Conservation (phyloP, 2,888 invertebrate species). For the Coenonympha glycerion region DNA sequence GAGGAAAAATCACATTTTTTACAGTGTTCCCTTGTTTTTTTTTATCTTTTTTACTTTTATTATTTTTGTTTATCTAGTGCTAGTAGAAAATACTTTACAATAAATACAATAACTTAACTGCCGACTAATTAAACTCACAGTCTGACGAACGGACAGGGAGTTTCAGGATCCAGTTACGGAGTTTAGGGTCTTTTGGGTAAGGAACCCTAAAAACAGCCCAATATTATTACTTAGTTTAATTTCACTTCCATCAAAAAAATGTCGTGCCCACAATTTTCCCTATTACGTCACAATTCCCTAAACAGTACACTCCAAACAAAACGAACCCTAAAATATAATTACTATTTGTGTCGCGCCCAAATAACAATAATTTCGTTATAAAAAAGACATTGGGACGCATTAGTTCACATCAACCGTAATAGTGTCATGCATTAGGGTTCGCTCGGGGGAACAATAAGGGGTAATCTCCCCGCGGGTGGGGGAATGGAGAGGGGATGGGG, state of each 20-base stretch:
- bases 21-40: too few relatives aligned
- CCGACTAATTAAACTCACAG: too few relatives aligned
- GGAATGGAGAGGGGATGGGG: slow-evolving; percentile 15
- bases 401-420: slow-evolving; percentile 60
- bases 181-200: too few relatives aligned
- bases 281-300: slow-evolving; percentile 19
- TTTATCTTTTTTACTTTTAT: too few relatives aligned
- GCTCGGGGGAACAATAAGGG: slow-evolving; percentile 65
- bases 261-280: not conserved
- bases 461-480: slow-evolving; percentile 57
- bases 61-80: too few relatives aligned
- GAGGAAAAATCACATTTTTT: too few relatives aligned
- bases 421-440: slow-evolving; percentile 67
- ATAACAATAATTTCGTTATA: slow-evolving; percentile 44
- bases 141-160: too few relatives aligned
- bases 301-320: slow-evolving; percentile 15
- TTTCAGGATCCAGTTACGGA: too few relatives aligned
- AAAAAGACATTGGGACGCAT: slow-evolving; percentile 53
- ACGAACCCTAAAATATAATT: slow-evolving; percentile 17
- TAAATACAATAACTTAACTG: too few relatives aligned
- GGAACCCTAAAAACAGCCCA: not conserved
- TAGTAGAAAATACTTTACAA: too few relatives aligned
- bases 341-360: slow-evolving; percentile 11
- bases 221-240: slow-evolving; percentile 9
- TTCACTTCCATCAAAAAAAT: slow-evolving; percentile 29